A percentile compares a stretch with the other conserved stretches of the same genome.
Conservation (phyloP, 2,888 invertebrate species). For the Antheraea yamamai region DNA sequence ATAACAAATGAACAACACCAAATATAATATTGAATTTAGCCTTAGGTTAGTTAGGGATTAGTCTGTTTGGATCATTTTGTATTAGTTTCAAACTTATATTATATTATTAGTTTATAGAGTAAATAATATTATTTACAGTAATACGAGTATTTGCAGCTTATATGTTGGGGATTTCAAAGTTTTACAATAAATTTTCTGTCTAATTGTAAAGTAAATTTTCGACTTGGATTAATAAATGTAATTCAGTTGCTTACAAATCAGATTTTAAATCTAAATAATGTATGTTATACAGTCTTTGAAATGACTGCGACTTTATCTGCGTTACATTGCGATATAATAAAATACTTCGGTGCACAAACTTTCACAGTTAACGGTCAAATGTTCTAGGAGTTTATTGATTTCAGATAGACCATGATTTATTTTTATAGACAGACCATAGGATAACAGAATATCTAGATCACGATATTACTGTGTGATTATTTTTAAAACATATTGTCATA, state of each 20-base stretch:
- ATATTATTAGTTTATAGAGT: conserved; percentile 11
- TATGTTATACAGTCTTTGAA: neutral
- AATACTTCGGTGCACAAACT: no score
- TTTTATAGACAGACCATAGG: no score
- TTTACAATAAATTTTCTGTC: neutral
- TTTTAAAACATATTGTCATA: neutral
- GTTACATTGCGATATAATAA: no score
- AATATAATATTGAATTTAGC: conserved; percentile 1
- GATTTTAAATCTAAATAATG: neutral
- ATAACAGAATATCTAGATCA: no score
- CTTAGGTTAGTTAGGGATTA: neutral
- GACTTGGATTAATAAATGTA: neutral
- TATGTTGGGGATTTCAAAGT: neutral
- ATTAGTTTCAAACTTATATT: conserved; percentile 12
- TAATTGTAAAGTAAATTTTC: neutral
- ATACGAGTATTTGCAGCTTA: neutral
- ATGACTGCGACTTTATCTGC: no score
- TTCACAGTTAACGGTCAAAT: no score
- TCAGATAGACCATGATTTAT: no score
- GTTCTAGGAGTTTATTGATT: no score
- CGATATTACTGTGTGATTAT: no score
- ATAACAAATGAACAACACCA: neutral
- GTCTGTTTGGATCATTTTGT: conserved; percentile 13
- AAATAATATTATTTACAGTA: conserved; percentile 10
- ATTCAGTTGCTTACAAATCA: neutral